Evolutionary conservation across 2,888 invertebrate species (phyloP).

Genomic region (Scaeva pyrastri): DNA sequence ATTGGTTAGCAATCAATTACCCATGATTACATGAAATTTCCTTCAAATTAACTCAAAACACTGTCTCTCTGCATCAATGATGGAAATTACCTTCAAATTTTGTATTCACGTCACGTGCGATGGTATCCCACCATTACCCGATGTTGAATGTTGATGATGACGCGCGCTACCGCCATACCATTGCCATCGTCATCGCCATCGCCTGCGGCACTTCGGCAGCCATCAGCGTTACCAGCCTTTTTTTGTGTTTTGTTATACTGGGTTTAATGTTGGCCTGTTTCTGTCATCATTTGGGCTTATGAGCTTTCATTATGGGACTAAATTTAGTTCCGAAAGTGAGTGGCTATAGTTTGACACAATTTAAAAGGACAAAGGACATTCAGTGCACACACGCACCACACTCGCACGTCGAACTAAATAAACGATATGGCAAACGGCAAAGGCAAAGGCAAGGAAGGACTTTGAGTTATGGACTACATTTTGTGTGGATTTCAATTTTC

Average conservation of each 20-base stretch:
- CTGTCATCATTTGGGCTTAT: slow-evolving; percentile 66
- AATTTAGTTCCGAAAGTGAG: slow-evolving; percentile 49
- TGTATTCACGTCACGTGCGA: slow-evolving; percentile 69
- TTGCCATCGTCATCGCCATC: too few species aligned
- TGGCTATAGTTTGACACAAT: slow-evolving; percentile 34
- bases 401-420: too few species aligned
- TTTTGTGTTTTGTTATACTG: not conserved
- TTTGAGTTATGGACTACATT: slow-evolving; percentile 70
- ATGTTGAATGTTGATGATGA: not conserved
- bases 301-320: slow-evolving; percentile 71
- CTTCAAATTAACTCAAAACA: slow-evolving; percentile 50
- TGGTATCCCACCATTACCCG: slow-evolving; percentile 57
- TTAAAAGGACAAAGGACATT: slow-evolving; percentile 73
- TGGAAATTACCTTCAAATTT: slow-evolving; percentile 28
- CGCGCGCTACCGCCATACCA: not conserved
- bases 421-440: not conserved
- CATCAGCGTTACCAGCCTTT: not conserved
- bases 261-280: slow-evolving; percentile 38
- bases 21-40: slow-evolving; percentile 69
- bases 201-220: not conserved
- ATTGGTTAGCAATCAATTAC: slow-evolving; percentile 74
- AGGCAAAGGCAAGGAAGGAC: slow-evolving; percentile 27
- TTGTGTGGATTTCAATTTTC: slow-evolving; percentile 69
- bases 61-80: not conserved
- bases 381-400: slow-evolving; percentile 19